Evolutionary conservation across 2,113 vertebrate species (phyloP).

Genomic region (Lamprotornis superbus): DNA sequence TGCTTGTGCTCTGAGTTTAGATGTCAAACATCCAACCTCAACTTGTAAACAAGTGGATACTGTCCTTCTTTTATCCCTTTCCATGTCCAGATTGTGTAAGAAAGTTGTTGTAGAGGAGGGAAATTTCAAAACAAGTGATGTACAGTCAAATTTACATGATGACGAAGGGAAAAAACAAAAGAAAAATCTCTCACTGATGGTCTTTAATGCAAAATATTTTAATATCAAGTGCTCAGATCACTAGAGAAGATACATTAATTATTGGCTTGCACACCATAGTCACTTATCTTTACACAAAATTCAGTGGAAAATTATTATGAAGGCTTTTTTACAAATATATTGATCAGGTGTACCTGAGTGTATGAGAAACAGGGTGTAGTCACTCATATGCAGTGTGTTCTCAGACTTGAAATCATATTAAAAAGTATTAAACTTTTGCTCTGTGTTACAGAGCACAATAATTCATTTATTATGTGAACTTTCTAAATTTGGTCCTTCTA

Average conservation of each 20-base stretch:
- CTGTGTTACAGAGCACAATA: not conserved
- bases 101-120: not conserved
- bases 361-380: not conserved
- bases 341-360: not conserved
- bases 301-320: not conserved
- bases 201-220: not conserved
- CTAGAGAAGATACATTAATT: not conserved
- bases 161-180: not conserved
- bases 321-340: not conserved
- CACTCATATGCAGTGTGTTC: not conserved
- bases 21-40: not conserved
- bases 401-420: not conserved
- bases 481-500: not conserved
- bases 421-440: not conserved
- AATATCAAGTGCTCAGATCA: not conserved
- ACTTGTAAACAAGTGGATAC: not conserved
- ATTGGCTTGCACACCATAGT: not conserved
- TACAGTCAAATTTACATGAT: not conserved
- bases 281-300: not conserved
- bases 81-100: not conserved
- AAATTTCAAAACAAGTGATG: not conserved
- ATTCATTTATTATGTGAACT: not conserved
- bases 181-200: not conserved
- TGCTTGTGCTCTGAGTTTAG: not conserved
- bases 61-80: not conserved